Percentiles rank a stretch among this genome's conserved stretches.
phyloP scores from a whole-genome alignment of 2,888 invertebrate genomes.

The Pandemis corylana region DNA sequence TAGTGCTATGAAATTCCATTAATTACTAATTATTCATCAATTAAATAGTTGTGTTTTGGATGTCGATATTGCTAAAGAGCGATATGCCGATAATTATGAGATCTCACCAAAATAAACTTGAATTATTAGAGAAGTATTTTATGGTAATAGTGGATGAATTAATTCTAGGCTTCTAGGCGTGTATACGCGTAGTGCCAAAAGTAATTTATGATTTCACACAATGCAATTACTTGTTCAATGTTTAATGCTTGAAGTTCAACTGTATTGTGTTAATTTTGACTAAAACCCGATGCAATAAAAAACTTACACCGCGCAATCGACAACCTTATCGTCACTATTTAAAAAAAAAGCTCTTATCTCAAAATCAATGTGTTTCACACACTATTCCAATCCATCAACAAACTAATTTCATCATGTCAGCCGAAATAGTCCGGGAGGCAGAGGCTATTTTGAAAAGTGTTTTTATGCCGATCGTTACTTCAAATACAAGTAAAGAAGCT shows the following conservation, averaged over 20 bases:
- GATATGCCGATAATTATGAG: too few relatives aligned
- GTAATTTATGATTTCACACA: background rate
- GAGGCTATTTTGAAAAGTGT: too few relatives aligned
- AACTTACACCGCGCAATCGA: constrained; percentile 5
- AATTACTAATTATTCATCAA: too few relatives aligned
- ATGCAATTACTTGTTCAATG: background rate
- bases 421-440: too few relatives aligned
- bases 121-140: background rate
- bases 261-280: background rate
- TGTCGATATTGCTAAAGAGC: too few relatives aligned
- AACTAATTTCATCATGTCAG: too few relatives aligned
- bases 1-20: background rate
- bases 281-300: background rate
- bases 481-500: too few relatives aligned
- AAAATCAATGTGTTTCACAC: background rate
- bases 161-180: too few relatives aligned
- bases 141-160: too few relatives aligned
- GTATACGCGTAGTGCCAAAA: background rate
- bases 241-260: background rate
- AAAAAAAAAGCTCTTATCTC: background rate
- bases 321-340: background rate
- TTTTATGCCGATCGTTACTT: too few relatives aligned
- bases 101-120: background rate
- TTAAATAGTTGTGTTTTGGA: too few relatives aligned
- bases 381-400: too few relatives aligned